These are phyloP conservation scores for Neosilurus mollespiculum DNA, from an alignment of 2,797 vertebrate genomes.

Conservation along the genomic window DNA sequence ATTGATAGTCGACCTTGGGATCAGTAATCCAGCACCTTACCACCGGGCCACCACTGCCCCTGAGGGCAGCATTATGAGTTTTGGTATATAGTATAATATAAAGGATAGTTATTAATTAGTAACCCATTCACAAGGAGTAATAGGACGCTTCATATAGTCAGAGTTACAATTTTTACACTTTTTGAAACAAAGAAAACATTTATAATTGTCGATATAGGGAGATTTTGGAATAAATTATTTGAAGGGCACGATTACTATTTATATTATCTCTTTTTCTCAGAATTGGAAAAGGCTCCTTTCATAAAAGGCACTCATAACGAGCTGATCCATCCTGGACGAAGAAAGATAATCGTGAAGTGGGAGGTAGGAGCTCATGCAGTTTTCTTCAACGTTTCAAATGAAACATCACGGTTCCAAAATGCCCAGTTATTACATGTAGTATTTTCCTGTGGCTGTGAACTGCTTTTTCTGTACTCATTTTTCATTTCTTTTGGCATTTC, in stretches of 20 bases:
- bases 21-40: too few relatives aligned
- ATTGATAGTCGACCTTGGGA: too few relatives aligned
- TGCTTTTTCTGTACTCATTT: not conserved
- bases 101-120: not conserved
- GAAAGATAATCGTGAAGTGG: conserved; percentile 74
- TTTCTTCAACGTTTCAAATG: not conserved
- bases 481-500: conserved; percentile 16
- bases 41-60: too few relatives aligned
- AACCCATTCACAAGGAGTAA: not conserved
- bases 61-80: too few relatives aligned
- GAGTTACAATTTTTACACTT: too few relatives aligned
- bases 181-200: not conserved
- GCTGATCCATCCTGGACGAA: conserved; percentile 40
- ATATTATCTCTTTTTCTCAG: conserved; percentile 61
- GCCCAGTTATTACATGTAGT: not conserved
- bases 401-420: not conserved
- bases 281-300: conserved; percentile 68
- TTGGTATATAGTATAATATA: too few relatives aligned
- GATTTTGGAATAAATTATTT: not conserved
- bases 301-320: conserved; percentile 53
- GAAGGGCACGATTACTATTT: not conserved
- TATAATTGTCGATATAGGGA: not conserved
- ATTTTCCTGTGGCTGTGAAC: not conserved
- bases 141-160: not conserved
- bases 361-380: conserved; percentile 66